Evolutionary conservation across 2,888 invertebrate genomes (phyloP).

Genomic region (Oscheius sp.): DNA sequence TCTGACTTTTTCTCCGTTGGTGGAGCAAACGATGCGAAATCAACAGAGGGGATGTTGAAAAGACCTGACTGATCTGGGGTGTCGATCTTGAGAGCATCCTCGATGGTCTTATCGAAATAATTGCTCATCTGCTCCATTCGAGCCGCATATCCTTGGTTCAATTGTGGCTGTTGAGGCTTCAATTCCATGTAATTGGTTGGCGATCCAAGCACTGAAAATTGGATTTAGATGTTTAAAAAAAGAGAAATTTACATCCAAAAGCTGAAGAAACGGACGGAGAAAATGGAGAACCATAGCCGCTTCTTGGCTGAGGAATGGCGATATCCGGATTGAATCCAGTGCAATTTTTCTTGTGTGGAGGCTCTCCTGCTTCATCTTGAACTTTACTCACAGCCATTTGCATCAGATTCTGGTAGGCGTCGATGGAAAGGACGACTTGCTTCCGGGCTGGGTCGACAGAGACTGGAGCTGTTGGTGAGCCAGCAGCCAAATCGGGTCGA

Average conservation of each 20-base stretch:
- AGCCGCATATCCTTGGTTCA: constrained; percentile 18
- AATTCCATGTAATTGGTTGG: constrained; percentile 17
- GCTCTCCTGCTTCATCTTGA: constrained; percentile 42
- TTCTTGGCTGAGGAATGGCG: constrained; percentile 21
- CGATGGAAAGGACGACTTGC: constrained; percentile 44
- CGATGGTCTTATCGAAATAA: constrained; percentile 34
- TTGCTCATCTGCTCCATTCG: constrained; percentile 27
- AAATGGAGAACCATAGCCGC: not conserved
- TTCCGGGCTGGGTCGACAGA: constrained; percentile 13
- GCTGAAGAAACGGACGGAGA: constrained; percentile 20
- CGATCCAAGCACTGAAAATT: not conserved
- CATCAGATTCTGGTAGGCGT: constrained; percentile 50
- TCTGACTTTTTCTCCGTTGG: constrained; percentile 28
- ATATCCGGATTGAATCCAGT: not conserved
- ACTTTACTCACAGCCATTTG: constrained; percentile 32
- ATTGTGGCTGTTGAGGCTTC: constrained; percentile 2
- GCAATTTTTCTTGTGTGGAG: constrained; percentile 36
- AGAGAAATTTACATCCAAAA: not conserved
- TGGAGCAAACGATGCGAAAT: not conserved
- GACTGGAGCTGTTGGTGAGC: not conserved
- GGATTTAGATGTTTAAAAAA: not conserved
- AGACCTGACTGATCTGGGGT: constrained; percentile 5
- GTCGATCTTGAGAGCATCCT: constrained; percentile 30
- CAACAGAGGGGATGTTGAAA: not conserved
- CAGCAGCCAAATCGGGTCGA: not conserved